Conservation (phyloP, 2,888 invertebrate species). For the Melinopterus prodromus region DNA sequence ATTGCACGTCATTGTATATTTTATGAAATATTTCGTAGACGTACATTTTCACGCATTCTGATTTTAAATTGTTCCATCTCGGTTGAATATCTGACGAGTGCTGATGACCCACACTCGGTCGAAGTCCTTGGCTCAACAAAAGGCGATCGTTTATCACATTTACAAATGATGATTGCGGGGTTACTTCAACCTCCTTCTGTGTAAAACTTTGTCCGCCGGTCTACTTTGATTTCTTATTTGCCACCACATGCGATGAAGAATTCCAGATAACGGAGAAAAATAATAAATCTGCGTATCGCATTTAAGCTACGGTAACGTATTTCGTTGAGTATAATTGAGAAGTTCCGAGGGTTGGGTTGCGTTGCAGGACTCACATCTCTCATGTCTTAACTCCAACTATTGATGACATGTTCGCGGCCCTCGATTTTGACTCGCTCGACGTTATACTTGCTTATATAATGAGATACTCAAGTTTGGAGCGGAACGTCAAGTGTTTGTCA, state of each 20-base stretch:
- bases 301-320: constrained; percentile 6
- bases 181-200: background rate
- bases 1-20: too few species aligned
- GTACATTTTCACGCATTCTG: background rate
- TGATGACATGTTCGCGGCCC: constrained; percentile 44
- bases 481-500: constrained; percentile 47
- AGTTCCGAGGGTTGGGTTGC: background rate
- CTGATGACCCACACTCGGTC: background rate
- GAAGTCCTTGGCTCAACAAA: background rate
- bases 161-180: constrained; percentile 4
- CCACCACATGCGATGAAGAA: too few species aligned
- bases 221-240: constrained; percentile 9
- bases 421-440: constrained; percentile 46
- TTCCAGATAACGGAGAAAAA: background rate
- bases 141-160: background rate
- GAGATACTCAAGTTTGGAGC: constrained; percentile 48
- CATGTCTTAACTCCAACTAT: constrained; percentile 40
- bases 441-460: constrained; percentile 49
- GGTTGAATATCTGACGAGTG: background rate
- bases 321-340: background rate
- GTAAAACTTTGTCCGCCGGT: background rate
- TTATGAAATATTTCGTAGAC: too few species aligned
- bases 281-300: constrained; percentile 11
- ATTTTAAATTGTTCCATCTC: background rate
- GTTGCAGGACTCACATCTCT: constrained; percentile 31